Evolutionary conservation across 1,140 invertebrate species (phyloP), one percentile per base, ranked within the genome.

Genomic region (Danaus plexippus): DNA sequence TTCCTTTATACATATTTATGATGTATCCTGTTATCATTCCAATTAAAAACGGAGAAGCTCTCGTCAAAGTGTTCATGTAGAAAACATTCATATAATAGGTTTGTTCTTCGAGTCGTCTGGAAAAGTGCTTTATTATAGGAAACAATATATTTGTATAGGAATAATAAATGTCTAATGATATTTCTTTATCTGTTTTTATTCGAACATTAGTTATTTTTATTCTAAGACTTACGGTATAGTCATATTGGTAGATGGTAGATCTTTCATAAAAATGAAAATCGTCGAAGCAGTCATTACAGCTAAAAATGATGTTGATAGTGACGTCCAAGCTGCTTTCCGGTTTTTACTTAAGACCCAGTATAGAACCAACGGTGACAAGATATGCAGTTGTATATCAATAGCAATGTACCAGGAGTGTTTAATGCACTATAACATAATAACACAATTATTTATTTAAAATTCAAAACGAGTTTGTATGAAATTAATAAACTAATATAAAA

Each of bases 1-100:
- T 63, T n/a, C 47, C 52, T 11, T 54, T 58, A 43, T 48, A 62
- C 1, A 61, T 56, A 44, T 61, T 56, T 9, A 75, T 52, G 2
- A 76, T 66, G 61, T 90, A 91, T 12, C 90, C 90, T n/a, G 87
- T 66, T 12, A 89, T 69, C 52, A 91, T 86, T 11, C 90, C 90
- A 11, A 90, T 77, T 11, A 91, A 63, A 75, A 89, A 91, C 0
- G 90, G 88, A 6, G 86, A 77, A 9, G 61, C 61, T 59, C 75
- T 66, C 1, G 71, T 72, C 10, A 75, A 53, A 10, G 67, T 68
- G 48, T 74, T 74, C 13, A 74, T 45, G 9, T 77, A 77, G 44
- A 67, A 75, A 42, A 63, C 55, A 11, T 57, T 49, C 59, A 63
- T 61, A 46, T 66, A 71, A 43, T 61, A 43, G 7, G 7, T 0